Conservation (phyloP, 2,888 invertebrate species). For the Pollenia labialis region DNA sequence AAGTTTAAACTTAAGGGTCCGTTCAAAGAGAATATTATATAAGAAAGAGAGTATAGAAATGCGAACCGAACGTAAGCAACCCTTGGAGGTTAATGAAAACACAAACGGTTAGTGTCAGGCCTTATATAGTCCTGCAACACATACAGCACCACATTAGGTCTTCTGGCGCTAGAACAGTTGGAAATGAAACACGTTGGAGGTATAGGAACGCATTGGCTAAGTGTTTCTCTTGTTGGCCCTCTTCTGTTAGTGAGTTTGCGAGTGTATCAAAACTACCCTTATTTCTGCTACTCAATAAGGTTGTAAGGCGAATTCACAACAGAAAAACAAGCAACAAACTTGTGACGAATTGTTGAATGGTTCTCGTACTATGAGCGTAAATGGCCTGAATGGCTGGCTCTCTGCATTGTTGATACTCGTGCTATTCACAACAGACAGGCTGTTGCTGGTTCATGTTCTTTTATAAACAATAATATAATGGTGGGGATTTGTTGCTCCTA, state of each 20-base stretch:
- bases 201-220: constrained; percentile 60
- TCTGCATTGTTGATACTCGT: constrained; percentile 74
- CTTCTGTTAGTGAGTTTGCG: constrained; percentile 32
- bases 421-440: constrained; percentile 71
- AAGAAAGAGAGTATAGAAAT: constrained; percentile 84
- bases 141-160: constrained; percentile 62
- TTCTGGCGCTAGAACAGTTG: constrained; percentile 54
- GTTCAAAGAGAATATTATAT: constrained; percentile 83
- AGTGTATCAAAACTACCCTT: constrained; percentile 60
- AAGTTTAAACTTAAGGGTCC: constrained; percentile 80
- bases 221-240: constrained; percentile 46
- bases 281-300: constrained; percentile 16
- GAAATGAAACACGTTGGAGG: constrained; percentile 56
- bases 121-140: constrained; percentile 81
- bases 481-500: constrained; percentile 39
- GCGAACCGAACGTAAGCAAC: constrained; percentile 85
- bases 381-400: constrained; percentile 60
- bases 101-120: constrained; percentile 80
- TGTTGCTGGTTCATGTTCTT: constrained; percentile 69
- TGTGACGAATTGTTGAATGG: constrained; percentile 56
- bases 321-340: constrained; percentile 26
- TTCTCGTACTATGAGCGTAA: constrained; percentile 45
- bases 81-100: constrained; percentile 85
- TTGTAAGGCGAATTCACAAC: constrained; percentile 63
- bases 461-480: constrained; percentile 50